phyloP scores from a whole-genome alignment of 2,888 invertebrate genomes.

The Malthinus seriepunctatus region DNA sequence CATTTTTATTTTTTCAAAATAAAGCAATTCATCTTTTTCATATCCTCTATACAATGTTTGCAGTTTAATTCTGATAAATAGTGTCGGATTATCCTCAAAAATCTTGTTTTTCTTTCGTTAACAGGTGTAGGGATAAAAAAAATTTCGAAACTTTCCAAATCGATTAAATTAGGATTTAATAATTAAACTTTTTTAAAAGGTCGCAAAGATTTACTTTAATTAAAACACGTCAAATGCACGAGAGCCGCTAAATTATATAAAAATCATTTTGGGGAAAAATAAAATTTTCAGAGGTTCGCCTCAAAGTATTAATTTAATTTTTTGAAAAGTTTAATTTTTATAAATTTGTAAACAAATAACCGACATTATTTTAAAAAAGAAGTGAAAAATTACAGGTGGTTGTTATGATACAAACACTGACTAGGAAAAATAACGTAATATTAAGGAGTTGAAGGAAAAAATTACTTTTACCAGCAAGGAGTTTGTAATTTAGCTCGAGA shows the following conservation, averaged over 20 bases:
- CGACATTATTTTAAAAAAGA: constrained; percentile 20
- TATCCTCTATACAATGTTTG: constrained; percentile 33
- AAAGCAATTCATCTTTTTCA: constrained; percentile 47
- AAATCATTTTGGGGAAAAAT: no score
- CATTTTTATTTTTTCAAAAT: constrained; percentile 48
- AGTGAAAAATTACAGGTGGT: constrained; percentile 22
- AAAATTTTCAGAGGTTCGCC: no score
- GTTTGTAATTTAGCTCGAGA: neutral
- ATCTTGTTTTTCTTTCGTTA: neutral
- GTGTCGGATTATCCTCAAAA: constrained; percentile 33
- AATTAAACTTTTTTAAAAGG: no score
- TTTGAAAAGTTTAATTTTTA: no score
- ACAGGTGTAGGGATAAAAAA: neutral
- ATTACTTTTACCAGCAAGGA: constrained; percentile 9
- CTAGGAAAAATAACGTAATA: constrained; percentile 24
- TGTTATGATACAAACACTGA: constrained; percentile 17
- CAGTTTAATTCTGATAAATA: constrained; percentile 43
- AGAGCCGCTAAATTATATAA: no score
- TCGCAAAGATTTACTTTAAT: no score
- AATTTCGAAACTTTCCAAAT: no score
- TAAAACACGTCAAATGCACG: no score
- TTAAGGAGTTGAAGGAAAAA: constrained; percentile 21
- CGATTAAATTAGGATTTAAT: no score
- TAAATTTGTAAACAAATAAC: no score
- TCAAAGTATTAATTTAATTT: no score